Base-by-base conservation (phyloP, 2,888 invertebrate species). In the Stenotaenia linearis region DNA sequence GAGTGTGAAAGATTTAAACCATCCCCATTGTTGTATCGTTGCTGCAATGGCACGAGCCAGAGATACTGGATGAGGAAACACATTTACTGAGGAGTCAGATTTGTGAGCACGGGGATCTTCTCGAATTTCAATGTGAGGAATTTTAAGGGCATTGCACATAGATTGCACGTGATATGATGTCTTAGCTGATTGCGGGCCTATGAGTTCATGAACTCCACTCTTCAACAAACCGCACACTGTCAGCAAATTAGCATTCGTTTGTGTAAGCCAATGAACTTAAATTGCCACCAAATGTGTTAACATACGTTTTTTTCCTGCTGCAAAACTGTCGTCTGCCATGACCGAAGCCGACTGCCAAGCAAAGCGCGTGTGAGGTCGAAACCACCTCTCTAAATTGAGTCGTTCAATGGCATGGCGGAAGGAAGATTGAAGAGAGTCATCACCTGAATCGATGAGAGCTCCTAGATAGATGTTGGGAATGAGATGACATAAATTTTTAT, bases 31-130 rank as follows among this genome's bases (percentile, higher is more conserved):
- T 85, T 92, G 91, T 5, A 96, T 90, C 78, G 95, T 87, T 84
- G 92, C 91, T 77, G 90, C 88, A 81, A 91, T 90, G 28, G 91
- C 90, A 89, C 92, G 91, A 82, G 95, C 94, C 78, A 97, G 89
- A 5, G 93, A 92, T 30, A 89, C 88, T 1, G 91, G 90, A 80
- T 93, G 90, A 0, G 95, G 95, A 87, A 91, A 92, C 81, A 96
- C 86, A 86, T 94, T 95, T 80, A 94, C 88, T 81, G 96, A 91
- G 86, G 95, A 96, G 85, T 94, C 95, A 86, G 96, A 96, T 80
- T 93, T 82, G 35, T 79, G 61, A 30, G 85, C 84, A 79, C 90
- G 89, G 83, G 93, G 95, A 88, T 97, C 92, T 89, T 92, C 93
- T 83, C 91, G 90, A 1, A 91, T 91, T 84, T 95, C 91, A 81